Evolutionary conservation across 2,888 invertebrate species (phyloP), one percentile per base, ranked within the genome.

Genomic region (Parapristionchus giblindavisi): DNA sequence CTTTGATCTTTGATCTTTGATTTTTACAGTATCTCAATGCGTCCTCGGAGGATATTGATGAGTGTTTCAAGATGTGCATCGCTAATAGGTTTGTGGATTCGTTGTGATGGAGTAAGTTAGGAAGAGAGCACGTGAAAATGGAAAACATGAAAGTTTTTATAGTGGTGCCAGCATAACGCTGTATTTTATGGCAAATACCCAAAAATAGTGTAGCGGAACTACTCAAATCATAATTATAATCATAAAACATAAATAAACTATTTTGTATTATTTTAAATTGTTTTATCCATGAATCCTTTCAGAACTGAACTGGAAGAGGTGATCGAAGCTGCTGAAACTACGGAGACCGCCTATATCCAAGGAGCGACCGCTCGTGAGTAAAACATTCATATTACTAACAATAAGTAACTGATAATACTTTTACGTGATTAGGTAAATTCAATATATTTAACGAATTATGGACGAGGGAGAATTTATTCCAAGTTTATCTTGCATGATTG

Each of bases 331-430:
- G 79, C 82, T 21, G 77, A 82, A 8, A 85, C 85, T 54, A 87
- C 87, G 5, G 86, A 85, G 36, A 78, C 83, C 32, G 85, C 87
- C 6, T 88, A 87, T 77, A 87, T 88, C 48, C 83, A 86, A 77
- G 88, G 87, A 61, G 87, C 83, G 27, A 86, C 87, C 5, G 87
- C 87, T 40, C 87, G 87, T 87, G 54, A 77, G 78, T 66, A n/a
- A n/a, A n/a, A n/a, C n/a, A n/a, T n/a, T n/a, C n/a, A n/a, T n/a
- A n/a, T n/a, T n/a, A n/a, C n/a, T n/a, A n/a, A n/a, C n/a, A n/a
- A n/a, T n/a, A n/a, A n/a, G n/a, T n/a, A n/a, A n/a, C n/a, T n/a
- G n/a, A n/a, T n/a, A n/a, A n/a, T n/a, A n/a, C n/a, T n/a, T n/a
- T n/a, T n/a, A n/a, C n/a, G n/a, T n/a, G n/a, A n/a, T n/a, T n/a